Evolutionary conservation across 2,888 invertebrate species (phyloP).

Genomic region (Proisotoma minuta): DNA sequence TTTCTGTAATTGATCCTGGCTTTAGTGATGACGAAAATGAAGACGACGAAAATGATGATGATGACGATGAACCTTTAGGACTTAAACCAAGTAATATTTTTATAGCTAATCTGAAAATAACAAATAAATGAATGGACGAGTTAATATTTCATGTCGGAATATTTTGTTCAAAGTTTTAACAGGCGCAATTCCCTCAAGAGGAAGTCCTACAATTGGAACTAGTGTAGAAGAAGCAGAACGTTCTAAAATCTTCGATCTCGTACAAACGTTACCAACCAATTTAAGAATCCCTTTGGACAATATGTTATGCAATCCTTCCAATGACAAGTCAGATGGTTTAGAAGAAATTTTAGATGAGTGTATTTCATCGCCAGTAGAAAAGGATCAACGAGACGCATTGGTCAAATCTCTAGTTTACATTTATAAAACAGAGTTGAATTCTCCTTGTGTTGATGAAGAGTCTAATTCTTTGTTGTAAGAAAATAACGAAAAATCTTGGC

Average conservation of each 20-base stretch:
- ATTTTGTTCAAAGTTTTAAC: background rate
- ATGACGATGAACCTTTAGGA: constrained; percentile 53
- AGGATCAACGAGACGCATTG: constrained; percentile 36
- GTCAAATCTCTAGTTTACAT: constrained; percentile 39
- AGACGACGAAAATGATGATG: constrained; percentile 68
- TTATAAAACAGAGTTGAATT: constrained; percentile 39
- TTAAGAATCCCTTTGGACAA: constrained; percentile 41
- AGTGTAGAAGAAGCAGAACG: constrained; percentile 42
- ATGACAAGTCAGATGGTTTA: constrained; percentile 35
- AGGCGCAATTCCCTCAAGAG: constrained; percentile 8
- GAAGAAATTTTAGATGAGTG: constrained; percentile 43
- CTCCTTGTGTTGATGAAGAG: constrained; percentile 37
- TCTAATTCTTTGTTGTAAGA: constrained; percentile 37
- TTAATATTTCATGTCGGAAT: background rate
- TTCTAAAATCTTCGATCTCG: constrained; percentile 41
- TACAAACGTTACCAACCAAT: constrained; percentile 36
- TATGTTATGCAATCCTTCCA: constrained; percentile 32
- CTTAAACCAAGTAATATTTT: constrained; percentile 1
- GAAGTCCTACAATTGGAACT: constrained; percentile 39
- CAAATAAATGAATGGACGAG: background rate
- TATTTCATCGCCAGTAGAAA: constrained; percentile 31
- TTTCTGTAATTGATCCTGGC: constrained; percentile 59
- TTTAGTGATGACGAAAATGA: constrained; percentile 86
- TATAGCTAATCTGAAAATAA: background rate
- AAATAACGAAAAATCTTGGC: background rate